phyloP scores from a whole-genome alignment of 2,113 vertebrate genomes.

The mouse (Mus musculus) region GRCm39 chrX:98921001-98921500 shows the following conservation, averaged over 20 bases:
- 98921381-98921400: not conserved
- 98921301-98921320: not conserved
- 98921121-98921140: slow-evolving; percentile 4
- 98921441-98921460: slow-evolving; percentile 11
- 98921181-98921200: slow-evolving; percentile 5
- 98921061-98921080: too few relatives aligned
- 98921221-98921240: not conserved
- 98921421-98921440: not conserved
- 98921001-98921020: not conserved
- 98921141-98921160: not conserved
- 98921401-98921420: not conserved
- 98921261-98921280: not conserved
- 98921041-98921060: not conserved
- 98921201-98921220: not conserved
- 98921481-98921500: not conserved
- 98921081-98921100: slow-evolving; percentile 9
- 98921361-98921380: not conserved
- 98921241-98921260: not conserved
- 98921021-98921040: not conserved
- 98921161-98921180: not conserved
- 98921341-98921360: not conserved
- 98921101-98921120: not conserved
- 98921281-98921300: not conserved
- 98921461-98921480: not conserved
- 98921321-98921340: not conserved